Conservation (phyloP, 2,797 vertebrate species). For the Psittacula derbiana region DNA sequence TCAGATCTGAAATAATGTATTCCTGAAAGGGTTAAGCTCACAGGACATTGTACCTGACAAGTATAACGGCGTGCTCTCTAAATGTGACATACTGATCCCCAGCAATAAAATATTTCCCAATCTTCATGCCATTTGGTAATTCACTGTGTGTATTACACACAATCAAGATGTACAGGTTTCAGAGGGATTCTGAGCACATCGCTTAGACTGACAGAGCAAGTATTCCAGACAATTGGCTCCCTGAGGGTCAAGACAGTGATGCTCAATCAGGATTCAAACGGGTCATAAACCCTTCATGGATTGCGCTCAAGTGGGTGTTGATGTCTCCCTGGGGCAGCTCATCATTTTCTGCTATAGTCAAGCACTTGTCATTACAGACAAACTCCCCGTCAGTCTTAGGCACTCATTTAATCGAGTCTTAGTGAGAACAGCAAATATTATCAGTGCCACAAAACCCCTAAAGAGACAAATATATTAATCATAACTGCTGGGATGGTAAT, state of each 20-base stretch:
- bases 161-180: conserved; percentile 60
- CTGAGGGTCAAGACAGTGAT: conserved; percentile 77
- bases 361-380: conserved; percentile 79
- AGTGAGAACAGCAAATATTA: conserved; percentile 58
- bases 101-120: conserved; percentile 29
- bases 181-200: conserved; percentile 76
- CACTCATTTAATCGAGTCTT: conserved; percentile 74
- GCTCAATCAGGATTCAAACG: conserved; percentile 82
- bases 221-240: conserved; percentile 82
- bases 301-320: conserved; percentile 79
- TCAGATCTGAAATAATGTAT: background rate
- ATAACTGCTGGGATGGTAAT: conserved; percentile 22
- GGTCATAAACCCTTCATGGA: conserved; percentile 82
- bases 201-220: conserved; percentile 79
- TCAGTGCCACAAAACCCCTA: conserved; percentile 40
- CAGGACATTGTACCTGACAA: background rate
- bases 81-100: background rate
- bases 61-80: background rate
- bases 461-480: conserved; percentile 68
- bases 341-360: conserved; percentile 77
- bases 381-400: conserved; percentile 74
- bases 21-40: conserved; percentile 2
- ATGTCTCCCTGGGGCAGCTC: conserved; percentile 78
- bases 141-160: conserved; percentile 62
- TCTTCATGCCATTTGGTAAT: conserved; percentile 66